phyloP scores from a whole-genome alignment of 2,888 invertebrate species.

The Idaea biselata region DNA sequence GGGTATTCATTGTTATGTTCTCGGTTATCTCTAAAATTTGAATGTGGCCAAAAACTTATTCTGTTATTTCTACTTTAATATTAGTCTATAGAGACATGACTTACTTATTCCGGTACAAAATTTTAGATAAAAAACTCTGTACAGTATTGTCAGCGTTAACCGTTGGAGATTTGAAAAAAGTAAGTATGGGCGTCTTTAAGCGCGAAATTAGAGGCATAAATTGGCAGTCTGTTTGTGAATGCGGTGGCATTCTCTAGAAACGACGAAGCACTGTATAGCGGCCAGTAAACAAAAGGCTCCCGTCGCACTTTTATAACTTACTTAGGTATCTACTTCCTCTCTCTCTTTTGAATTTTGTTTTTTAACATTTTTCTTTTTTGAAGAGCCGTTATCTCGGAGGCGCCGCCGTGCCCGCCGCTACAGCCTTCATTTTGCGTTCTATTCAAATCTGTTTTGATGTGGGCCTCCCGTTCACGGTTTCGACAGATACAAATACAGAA shows the following conservation, averaged over 20 bases:
- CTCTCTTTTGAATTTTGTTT: slow-evolving; percentile 68
- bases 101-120: neutral
- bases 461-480: slow-evolving; percentile 44
- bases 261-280: slow-evolving; percentile 48
- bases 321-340: slow-evolving; percentile 58
- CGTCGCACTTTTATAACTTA: slow-evolving; percentile 69
- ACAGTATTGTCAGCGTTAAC: slow-evolving; percentile 33
- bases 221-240: slow-evolving; percentile 47
- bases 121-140: slow-evolving; percentile 23
- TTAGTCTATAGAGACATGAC: neutral
- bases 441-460: slow-evolving; percentile 61
- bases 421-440: slow-evolving; percentile 59
- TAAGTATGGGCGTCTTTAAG: slow-evolving; percentile 34
- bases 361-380: slow-evolving; percentile 62
- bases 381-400: slow-evolving; percentile 64
- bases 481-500: slow-evolving; percentile 40
- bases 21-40: neutral
- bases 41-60: neutral
- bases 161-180: slow-evolving; percentile 36
- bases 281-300: slow-evolving; percentile 61
- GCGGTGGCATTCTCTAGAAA: slow-evolving; percentile 42
- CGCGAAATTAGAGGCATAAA: slow-evolving; percentile 41
- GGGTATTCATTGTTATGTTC: neutral
- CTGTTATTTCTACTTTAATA: neutral
- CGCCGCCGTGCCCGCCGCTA: slow-evolving; percentile 29